Percentiles rank a stretch among this genome's conserved stretches.
Conservation (phyloP, 2,113 vertebrate genomes). For the Grammomys dolichurus region DNA sequence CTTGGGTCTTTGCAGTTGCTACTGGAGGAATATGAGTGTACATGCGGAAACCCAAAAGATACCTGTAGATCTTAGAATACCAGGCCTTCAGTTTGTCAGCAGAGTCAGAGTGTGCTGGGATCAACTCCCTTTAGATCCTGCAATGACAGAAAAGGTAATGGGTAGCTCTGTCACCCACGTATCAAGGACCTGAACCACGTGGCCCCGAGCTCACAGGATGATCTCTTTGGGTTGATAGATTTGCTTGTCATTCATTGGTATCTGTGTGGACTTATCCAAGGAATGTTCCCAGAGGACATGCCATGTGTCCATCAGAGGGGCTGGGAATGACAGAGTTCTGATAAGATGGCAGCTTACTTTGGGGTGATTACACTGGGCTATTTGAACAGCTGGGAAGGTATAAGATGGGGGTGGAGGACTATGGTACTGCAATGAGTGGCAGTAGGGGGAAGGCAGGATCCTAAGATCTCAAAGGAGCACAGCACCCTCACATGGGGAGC, state of each 20-base stretch:
- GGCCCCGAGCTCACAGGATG: background rate
- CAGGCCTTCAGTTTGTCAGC: rapidly evolving
- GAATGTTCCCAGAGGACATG: too few relatives aligned
- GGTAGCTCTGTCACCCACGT: too few relatives aligned
- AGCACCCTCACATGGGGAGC: rapidly evolving
- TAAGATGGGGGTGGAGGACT: background rate
- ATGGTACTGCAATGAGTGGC: rapidly evolving
- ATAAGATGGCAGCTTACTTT: too few relatives aligned
- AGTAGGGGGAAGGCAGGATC: rapidly evolving
- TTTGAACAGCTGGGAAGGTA: background rate
- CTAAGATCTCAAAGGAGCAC: background rate
- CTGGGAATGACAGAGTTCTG: too few relatives aligned
- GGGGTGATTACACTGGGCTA: too few relatives aligned
- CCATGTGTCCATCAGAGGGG: too few relatives aligned
- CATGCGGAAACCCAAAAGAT: rapidly evolving
- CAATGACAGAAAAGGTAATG: background rate
- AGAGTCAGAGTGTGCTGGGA: background rate
- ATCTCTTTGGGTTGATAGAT: background rate
- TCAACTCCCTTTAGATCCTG: background rate
- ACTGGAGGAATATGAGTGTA: rapidly evolving
- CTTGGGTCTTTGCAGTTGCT: background rate
- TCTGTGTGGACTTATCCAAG: too few relatives aligned
- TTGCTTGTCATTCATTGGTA: rapidly evolving
- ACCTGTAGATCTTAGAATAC: too few relatives aligned
- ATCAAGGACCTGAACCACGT: background rate